Evolutionary conservation across 2,888 invertebrate species (phyloP).

Genomic region (Thymelicus sylvestris): DNA sequence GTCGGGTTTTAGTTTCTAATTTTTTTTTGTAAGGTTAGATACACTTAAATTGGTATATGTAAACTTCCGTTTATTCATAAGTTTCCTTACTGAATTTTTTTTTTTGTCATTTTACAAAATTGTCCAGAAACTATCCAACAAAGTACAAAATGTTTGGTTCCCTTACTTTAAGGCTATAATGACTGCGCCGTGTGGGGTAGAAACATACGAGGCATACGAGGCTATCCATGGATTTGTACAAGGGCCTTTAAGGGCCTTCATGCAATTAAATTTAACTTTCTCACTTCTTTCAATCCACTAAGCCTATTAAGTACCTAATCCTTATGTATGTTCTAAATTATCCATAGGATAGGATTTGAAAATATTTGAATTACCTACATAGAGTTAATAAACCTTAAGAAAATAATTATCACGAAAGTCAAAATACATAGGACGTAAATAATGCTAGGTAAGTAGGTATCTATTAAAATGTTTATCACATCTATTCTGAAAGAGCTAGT

Average conservation of each 20-base stretch:
- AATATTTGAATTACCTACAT: neutral
- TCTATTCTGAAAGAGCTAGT: too few relatives aligned
- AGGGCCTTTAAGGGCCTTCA: constrained; percentile 44
- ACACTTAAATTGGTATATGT: too few relatives aligned
- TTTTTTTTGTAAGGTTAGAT: too few relatives aligned
- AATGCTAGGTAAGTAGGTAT: too few relatives aligned
- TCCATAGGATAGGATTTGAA: constrained; percentile 2
- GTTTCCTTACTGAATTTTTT: too few relatives aligned
- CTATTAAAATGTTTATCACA: too few relatives aligned
- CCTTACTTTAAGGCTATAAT: constrained; percentile 44
- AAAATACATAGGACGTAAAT: too few relatives aligned
- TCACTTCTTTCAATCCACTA: constrained; percentile 4
- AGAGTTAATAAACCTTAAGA: neutral
- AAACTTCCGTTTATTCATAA: too few relatives aligned
- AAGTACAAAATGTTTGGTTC: constrained; percentile 1
- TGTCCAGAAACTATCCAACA: neutral
- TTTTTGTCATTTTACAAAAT: too few relatives aligned
- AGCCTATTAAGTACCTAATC: neutral
- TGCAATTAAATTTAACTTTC: constrained; percentile 45
- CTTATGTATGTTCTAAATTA: neutral
- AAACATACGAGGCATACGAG: constrained; percentile 41
- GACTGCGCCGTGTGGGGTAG: constrained; percentile 52
- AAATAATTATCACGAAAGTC: too few relatives aligned
- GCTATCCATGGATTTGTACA: constrained; percentile 51
- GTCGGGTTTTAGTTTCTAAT: too few relatives aligned